Base-by-base conservation (phyloP, 1,140 invertebrate genomes). In the Microplitis mediator region DNA sequence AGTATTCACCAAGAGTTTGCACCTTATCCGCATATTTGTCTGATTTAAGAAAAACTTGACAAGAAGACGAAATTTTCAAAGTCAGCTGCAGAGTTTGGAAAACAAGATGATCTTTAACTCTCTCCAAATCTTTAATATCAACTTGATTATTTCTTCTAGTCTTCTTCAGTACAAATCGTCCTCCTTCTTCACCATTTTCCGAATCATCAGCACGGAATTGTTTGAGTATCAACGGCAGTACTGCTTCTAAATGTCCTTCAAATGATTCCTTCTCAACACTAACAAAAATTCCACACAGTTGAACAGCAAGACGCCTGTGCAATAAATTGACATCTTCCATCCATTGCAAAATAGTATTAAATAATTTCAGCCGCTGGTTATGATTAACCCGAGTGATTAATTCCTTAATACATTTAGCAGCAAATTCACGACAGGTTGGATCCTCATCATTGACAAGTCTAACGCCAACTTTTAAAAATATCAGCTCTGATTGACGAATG, bases 381-480 rank as follows among this genome's bases (percentile, higher is more conserved):
- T 88, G 82, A 1, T 88, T 83, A 2, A 94, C 72, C 45, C 89
- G 87, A 0, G 78, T 81, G 2, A 95, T 80, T 78, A 95, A 84
- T 14, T 88, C 84, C 74, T 91, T 90, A 9, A 95, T 86, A 69
- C 91, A 92, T n/a, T 86, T 84, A 0, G 92, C 92, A 31, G 91
- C 89, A 8, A 89, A 86, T 75, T 92, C 91, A 1, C 91, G 87
- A 79, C 92, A 95, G 2, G 88, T 85, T 5, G 92, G 87, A 56
- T 91, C 90, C 3, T 90, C 88, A 73, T 95, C 94, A 79, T 95
- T 94, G 1, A 95, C 86, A 75, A 95, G 85, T 69, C 91, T 84
- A 0, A 91, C 89, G 14, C 94, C 90, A 32, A 97, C 82, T 0
- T 93, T 91, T 0, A 96, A 78, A 77, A 96, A 93, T 58, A 97